Evolutionary conservation across 2,113 vertebrate species (phyloP), one percentile per base, ranked within the genome.

Genomic region (Hystrix brachyura): DNA sequence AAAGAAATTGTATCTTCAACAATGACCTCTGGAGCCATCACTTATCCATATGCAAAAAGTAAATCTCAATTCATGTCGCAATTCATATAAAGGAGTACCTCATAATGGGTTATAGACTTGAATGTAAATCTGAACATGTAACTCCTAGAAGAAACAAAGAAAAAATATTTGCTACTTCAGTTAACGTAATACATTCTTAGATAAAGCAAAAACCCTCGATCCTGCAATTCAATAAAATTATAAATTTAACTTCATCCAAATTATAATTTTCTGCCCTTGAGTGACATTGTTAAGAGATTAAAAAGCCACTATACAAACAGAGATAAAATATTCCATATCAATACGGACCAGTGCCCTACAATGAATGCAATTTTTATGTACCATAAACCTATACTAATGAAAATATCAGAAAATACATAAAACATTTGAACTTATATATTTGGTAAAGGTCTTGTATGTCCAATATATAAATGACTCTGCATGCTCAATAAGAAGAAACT

Each of bases 61-160:
- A 67, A 14, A 80, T 80, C 32, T 91, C 53, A 92, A 43, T 91
- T 38, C 76, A 81, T 81, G 53, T 67, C 76, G 67, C 48, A 91
- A 69, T 23, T 55, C 55, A 81, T 81, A 81, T 57, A 51, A 67
- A 89, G 64, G n/a, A 69, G n/a, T 59, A 81, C 38, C 51, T 91
- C 51, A 82, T 69, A 81, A 69, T 59, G n/a, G 27, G 69, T 69
- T 55, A 91, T 34, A 82, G 18, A 81, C 10, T n/a, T 90, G 46
- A 57, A 34, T 82, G 18, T 69, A 80, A 90, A 80, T 14, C 29
- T 34, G 34, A 80, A 67, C 67, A 46, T 32, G 55, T 57, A 57
- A 46, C 60, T 86, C 78, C 27, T 46, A 46, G n/a, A 76, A 69
- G 21, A 81, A 91, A 69, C 65, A 67, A 67, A 67, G 64, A 65